Percentiles rank a stretch among this genome's conserved stretches.
These are phyloP conservation scores for Vollenhovia emeryi DNA, from an alignment of 1,140 invertebrate genomes.

Conservation along the genomic window DNA sequence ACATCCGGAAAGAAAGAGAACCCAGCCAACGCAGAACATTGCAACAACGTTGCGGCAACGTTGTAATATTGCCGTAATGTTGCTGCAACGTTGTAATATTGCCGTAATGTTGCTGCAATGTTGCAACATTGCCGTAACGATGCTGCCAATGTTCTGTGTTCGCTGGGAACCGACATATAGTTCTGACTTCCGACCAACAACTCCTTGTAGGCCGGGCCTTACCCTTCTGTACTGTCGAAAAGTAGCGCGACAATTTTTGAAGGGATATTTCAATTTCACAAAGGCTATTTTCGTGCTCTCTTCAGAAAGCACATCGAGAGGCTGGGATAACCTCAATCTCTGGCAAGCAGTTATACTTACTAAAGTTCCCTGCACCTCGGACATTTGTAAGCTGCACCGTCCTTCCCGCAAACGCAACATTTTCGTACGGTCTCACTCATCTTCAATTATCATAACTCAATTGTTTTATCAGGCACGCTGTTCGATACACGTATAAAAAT, in stretches of 20 bases:
- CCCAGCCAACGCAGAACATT: no score
- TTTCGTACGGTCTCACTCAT: conserved; percentile 55
- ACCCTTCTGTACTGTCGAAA: neutral
- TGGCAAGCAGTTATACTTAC: conserved; percentile 76
- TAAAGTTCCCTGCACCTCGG: conserved; percentile 77
- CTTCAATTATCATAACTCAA: conserved; percentile 49
- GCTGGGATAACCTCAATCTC: neutral
- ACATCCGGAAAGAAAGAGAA: no score
- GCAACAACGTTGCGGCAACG: no score
- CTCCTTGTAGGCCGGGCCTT: no score
- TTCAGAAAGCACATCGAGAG: neutral
- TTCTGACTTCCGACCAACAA: no score
- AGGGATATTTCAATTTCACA: neutral
- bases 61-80: no score
- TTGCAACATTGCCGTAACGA: no score
- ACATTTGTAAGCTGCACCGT: conserved; percentile 77
- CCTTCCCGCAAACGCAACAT: conserved; percentile 74
- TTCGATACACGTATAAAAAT: neutral
- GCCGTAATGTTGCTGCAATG: no score
- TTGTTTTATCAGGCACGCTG: neutral
- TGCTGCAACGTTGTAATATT: no score
- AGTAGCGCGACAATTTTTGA: neutral
- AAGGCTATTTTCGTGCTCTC: neutral
- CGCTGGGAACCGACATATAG: no score
- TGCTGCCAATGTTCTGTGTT: no score